phyloP scores from a whole-genome alignment of 1,140 invertebrate species.

The Oryctes rhinoceros region DNA sequence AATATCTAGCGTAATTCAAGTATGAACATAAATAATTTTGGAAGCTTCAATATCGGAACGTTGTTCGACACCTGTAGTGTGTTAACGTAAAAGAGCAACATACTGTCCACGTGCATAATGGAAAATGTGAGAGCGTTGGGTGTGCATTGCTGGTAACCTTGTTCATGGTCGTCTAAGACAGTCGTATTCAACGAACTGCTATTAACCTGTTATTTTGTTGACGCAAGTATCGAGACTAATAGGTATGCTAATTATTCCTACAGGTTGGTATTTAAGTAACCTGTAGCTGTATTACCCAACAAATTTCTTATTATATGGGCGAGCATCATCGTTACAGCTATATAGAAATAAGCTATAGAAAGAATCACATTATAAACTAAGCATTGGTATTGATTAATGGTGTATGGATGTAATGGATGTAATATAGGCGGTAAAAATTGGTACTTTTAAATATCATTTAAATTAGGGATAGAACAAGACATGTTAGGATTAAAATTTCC shows the following conservation, averaged over 20 bases:
- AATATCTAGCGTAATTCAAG: neutral
- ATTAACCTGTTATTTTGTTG: conserved; percentile 17
- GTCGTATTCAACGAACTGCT: neutral
- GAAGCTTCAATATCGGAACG: neutral
- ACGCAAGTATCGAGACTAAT: neutral
- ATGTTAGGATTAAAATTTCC: no score
- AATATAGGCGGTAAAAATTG: no score
- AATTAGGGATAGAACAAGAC: no score
- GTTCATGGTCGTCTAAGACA: conserved; percentile 18
- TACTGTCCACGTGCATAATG: neutral
- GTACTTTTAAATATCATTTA: no score
- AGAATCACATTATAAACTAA: no score
- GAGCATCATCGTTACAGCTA: neutral
- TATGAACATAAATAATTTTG: neutral
- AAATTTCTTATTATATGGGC: neutral
- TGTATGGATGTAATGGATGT: no score
- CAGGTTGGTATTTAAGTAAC: neutral
- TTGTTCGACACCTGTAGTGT: neutral
- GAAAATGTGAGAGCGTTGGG: conserved; percentile 3
- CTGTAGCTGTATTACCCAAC: neutral
- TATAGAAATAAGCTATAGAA: no score
- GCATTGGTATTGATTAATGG: no score
- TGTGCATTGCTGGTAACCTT: neutral
- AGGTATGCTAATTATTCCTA: conserved; percentile 20
- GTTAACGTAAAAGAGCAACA: neutral